Base-by-base conservation (phyloP, 2,797 vertebrate species). In the Oreonectes daqikongensis region DNA sequence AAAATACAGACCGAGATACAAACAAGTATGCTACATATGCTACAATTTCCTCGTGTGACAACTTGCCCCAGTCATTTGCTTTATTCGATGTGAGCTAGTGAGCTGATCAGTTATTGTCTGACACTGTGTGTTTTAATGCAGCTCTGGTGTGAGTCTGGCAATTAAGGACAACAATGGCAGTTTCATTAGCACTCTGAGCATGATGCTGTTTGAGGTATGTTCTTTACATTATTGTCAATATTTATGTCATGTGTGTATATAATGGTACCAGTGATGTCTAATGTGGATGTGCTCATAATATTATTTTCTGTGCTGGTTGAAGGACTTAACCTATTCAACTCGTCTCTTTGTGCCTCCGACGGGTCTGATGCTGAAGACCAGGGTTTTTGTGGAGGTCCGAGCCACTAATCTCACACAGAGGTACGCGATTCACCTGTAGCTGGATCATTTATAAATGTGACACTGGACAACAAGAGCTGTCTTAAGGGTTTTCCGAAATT, bases 171-270 rank as follows among this genome's bases (percentile, higher is more conserved):
- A 83, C 0, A 90, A 90, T 15, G 92, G 92, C 0, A 92, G 87
- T 80, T 93, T 92, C 78, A 85, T 92, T 81, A 93, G 91, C 77
- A 89, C 90, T 0, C 80, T 93, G 22, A 90, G 88, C 79, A 88
- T 93, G 88, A 26, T 2, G 4, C 86, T 93, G 0, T 92, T 77
- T 42, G 67, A 83, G 84, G 83, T 86, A 73, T 24, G 26, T 46
- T 44, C 1, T 46, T 17, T 17, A 46, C 42, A 46, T 7, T 46
- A 0, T 3, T 7, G 44, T n/a, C 8, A 22, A 22, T 4, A 9
- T 52, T 35, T 35, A 2, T 35, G 10, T 35, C 8, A 9, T 35
- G 7, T 8, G 1, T 10, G 35, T 10, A 10, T 22, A 52, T 4
- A 3, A 10, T 52, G n/a, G 9, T 55, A 42, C 2, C 10, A 9